Percentiles rank a stretch among this genome's conserved stretches.
Evolutionary conservation across 2,113 vertebrate genomes (phyloP).

Genomic region (Hyperopisus bebe): DNA sequence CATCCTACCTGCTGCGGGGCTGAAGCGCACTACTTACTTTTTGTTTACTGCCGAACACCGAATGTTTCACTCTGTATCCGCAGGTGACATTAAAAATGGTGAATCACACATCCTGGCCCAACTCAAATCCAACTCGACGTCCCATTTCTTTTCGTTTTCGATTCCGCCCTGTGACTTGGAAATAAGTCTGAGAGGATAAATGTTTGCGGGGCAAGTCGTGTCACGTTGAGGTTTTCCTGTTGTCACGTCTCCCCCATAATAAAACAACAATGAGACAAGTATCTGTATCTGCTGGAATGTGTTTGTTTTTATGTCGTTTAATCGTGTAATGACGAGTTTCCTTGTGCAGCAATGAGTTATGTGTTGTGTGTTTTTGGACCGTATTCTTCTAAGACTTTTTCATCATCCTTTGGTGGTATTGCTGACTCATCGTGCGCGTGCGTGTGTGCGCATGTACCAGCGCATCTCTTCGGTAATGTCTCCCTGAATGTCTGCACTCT

Average conservation of each 20-base stretch:
- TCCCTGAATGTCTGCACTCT: background rate
- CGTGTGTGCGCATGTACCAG: background rate
- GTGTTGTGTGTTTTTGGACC: background rate
- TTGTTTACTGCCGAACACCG: background rate
- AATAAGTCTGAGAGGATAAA: background rate
- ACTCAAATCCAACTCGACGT: background rate
- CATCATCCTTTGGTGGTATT: background rate
- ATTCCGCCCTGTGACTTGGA: background rate
- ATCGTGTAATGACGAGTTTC: background rate
- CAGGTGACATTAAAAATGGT: background rate
- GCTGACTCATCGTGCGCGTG: background rate
- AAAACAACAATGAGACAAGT: background rate
- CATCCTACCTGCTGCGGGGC: background rate
- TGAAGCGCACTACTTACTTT: background rate
- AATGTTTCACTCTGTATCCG: background rate
- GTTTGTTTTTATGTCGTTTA: background rate
- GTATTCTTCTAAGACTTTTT: background rate
- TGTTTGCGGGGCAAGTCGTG: background rate
- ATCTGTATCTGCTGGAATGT: background rate
- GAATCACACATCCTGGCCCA: background rate
- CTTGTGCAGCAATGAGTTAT: background rate
- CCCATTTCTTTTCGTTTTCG: background rate
- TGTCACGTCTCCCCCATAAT: background rate
- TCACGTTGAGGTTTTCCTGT: background rate
- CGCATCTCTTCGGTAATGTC: background rate